Conservation (phyloP, 2,888 invertebrate species). For the Fragum whitleyi region DNA sequence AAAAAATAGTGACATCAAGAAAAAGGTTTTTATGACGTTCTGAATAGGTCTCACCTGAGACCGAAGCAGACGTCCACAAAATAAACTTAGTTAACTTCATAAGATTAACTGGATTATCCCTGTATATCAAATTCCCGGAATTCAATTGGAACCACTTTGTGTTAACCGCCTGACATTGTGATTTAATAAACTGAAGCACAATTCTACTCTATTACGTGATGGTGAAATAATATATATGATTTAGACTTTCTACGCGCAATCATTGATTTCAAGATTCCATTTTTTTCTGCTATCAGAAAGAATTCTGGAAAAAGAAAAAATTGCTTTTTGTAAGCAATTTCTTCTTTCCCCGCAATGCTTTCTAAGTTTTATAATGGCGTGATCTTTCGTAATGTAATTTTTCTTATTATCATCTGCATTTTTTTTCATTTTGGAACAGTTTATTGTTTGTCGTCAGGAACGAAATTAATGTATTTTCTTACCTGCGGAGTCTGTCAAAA, state of each 20-base stretch:
- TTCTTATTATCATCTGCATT: background rate
- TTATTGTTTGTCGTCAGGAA: background rate
- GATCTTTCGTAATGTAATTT: too few species aligned
- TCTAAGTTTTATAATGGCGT: too few species aligned
- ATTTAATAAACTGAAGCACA: slow-evolving; percentile 4
- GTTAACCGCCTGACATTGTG: slow-evolving; percentile 19
- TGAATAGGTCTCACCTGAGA: slow-evolving; percentile 26
- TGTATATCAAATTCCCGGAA: slow-evolving; percentile 22
- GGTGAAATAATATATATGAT: background rate
- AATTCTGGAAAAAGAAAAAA: too few species aligned
- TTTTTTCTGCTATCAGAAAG: too few species aligned
- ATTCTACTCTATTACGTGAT: background rate
- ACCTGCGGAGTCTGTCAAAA: slow-evolving; percentile 75
- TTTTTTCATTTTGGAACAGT: background rate
- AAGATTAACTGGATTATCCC: slow-evolving; percentile 19
- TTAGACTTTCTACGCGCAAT: too few species aligned
- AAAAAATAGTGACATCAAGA: background rate
- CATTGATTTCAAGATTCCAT: too few species aligned
- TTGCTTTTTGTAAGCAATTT: too few species aligned
- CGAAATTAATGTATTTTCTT: slow-evolving; percentile 40
- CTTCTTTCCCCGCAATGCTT: too few species aligned
- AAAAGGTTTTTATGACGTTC: background rate
- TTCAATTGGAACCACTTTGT: slow-evolving; percentile 17
- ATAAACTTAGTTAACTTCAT: slow-evolving; percentile 26
- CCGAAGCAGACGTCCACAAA: slow-evolving; percentile 16